A percentile compares a stretch with the other conserved stretches of the same genome.
These are phyloP conservation scores for Drosophila albomicans DNA, from an alignment of 1,140 invertebrate species.

Conservation along the genomic window DNA sequence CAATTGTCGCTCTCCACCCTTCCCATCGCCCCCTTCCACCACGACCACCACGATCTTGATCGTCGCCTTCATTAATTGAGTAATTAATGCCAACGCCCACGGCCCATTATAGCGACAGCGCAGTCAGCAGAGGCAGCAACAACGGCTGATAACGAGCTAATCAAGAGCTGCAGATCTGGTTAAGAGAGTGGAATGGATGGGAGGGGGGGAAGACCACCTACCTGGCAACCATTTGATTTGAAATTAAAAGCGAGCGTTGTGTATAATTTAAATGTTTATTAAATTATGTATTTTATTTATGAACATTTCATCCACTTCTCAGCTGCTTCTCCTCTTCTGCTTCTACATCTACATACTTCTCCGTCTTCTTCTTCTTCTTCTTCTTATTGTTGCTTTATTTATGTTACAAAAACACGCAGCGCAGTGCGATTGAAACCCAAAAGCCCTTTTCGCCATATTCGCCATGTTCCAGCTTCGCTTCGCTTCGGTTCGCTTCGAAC, in stretches of 20 bases:
- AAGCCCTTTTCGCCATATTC: neutral
- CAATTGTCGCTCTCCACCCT: slow-evolving; percentile 54
- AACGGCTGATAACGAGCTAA: slow-evolving; percentile 34
- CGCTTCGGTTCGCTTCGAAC: neutral
- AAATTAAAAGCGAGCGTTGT: slow-evolving; percentile 34
- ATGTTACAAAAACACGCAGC: slow-evolving; percentile 72
- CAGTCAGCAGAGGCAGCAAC: neutral
- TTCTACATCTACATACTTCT: too few relatives aligned
- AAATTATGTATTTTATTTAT: slow-evolving; percentile 79
- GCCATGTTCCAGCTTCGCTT: neutral
- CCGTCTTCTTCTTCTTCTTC: slow-evolving; percentile 1
- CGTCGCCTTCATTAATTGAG: slow-evolving; percentile 67
- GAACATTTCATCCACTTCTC: slow-evolving; percentile 28
- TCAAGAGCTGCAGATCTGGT: slow-evolving; percentile 8
- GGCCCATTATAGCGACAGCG: slow-evolving; percentile 25
- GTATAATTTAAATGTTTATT: slow-evolving; percentile 82
- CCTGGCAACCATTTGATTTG: slow-evolving; percentile 43
- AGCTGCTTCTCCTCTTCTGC: neutral
- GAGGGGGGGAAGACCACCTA: slow-evolving; percentile 57
- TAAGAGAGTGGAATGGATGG: neutral
- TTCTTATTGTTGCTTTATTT: slow-evolving; percentile 42
- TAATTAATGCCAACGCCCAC: slow-evolving; percentile 80
- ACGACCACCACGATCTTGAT: slow-evolving; percentile 10
- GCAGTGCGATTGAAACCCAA: neutral
- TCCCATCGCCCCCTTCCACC: neutral